These are phyloP conservation scores for Phengaris alcon DNA, from an alignment of 2,888 invertebrate species.

Conservation along the genomic window DNA sequence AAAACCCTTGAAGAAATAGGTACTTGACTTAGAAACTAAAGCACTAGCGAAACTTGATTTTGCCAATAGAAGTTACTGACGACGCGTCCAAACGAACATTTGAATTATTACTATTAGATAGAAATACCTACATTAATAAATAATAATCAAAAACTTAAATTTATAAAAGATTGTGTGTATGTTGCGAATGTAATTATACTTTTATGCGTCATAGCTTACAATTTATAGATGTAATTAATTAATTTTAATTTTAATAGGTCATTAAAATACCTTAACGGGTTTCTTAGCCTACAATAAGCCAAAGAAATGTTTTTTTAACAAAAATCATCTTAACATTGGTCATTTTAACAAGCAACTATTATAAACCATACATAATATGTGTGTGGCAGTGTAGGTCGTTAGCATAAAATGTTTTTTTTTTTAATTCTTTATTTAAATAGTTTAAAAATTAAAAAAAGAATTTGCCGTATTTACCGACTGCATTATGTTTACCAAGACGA, in stretches of 20 bases:
- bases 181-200: neutral
- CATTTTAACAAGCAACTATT: neutral
- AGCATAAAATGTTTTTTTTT: too few species aligned
- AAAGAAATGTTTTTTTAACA: too few species aligned
- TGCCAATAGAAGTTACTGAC: neutral
- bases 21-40: neutral
- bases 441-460: neutral
- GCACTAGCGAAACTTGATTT: neutral
- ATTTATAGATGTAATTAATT: neutral
- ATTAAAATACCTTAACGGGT: neutral
- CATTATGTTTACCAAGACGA: neutral
- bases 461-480: neutral
- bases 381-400: too few species aligned
- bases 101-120: neutral
- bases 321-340: neutral
- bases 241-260: neutral
- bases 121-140: neutral
- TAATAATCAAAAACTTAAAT: neutral
- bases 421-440: too few species aligned
- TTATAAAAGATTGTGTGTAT: neutral
- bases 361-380: too few species aligned
- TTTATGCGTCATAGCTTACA: neutral
- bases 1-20: too few species aligned
- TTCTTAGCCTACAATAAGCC: neutral
- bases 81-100: neutral